Percentiles rank a stretch among this genome's conserved stretches.
phyloP scores from a whole-genome alignment of 2,113 vertebrate species.

The Petrocephalus zakoni region DNA sequence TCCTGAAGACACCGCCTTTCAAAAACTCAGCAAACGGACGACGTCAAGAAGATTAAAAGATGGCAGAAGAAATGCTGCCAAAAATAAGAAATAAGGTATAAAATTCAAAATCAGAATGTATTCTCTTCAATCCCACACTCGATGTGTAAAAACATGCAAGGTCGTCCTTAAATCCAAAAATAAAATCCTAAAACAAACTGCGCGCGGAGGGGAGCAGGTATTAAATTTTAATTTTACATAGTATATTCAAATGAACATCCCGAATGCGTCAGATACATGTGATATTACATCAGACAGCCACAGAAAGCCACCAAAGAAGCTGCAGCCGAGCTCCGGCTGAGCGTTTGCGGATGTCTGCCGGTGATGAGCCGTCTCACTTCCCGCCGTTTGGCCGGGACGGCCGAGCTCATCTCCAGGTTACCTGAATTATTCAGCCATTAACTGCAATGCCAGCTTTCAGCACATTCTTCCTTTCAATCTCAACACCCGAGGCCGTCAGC shows the following conservation, averaged over 20 bases:
- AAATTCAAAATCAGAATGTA: not conserved
- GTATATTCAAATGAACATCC: not conserved
- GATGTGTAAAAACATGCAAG: slow-evolving; percentile 43
- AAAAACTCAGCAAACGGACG: not conserved
- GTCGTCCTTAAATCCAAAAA: slow-evolving; percentile 13
- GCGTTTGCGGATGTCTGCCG: not conserved
- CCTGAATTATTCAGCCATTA: not conserved
- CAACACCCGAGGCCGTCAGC: not conserved
- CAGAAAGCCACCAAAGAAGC: not conserved
- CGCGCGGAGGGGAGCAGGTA: not conserved
- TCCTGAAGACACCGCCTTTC: not conserved
- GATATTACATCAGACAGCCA: not conserved
- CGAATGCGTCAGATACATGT: not conserved
- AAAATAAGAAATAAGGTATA: not conserved
- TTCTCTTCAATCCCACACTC: slow-evolving; percentile 4
- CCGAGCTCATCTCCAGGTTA: not conserved
- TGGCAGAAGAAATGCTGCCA: not conserved
- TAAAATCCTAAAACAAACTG: slow-evolving; percentile 30
- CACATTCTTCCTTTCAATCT: not conserved
- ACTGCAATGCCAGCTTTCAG: not conserved
- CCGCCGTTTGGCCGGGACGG: not conserved
- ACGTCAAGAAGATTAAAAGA: not conserved
- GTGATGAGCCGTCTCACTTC: not conserved
- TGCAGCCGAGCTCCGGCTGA: not conserved
- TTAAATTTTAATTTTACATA: not conserved